Base-by-base conservation (phyloP, 2,888 invertebrate genomes). In the Nomada hirtipes region DNA sequence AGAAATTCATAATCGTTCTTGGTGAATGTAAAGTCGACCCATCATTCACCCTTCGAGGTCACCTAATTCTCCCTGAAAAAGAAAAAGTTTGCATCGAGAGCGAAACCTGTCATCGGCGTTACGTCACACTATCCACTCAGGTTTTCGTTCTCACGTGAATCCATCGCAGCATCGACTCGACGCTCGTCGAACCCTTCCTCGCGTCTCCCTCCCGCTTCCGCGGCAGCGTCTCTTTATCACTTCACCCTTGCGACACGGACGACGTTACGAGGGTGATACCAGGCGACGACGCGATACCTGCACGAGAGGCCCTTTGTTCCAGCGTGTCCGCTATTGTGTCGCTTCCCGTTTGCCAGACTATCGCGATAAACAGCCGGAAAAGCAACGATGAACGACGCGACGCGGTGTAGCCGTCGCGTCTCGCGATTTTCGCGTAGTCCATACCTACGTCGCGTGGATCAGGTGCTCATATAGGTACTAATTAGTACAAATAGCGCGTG, bases 311-410 rank as follows among this genome's bases (percentile, higher is more conserved):
- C 87, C 87, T 90, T 90, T 91, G 90, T 90, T 89, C 82, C 82
- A 76, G 60, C 82, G 86, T 84, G 87, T 87, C 82, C 82, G 84
- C 88, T 84, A 88, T 87, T 87, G 88, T 88, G 78, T 72, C 84
- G 86, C 83, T 90, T 91, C 90, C 90, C 88, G 91, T 89, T 90
- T 86, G 85, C 89, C 85, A 89, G 87, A 90, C 87, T 90, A 91
- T 89, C 91, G 89, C 90, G 90, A 91, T 90, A 90, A 91, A 90
- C 90, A 90, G 88, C 90, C 90, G 91, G 91, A 91, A 91, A 91
- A 89, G 88, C 89, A 88, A 85, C 79, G 88, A 87, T 89, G 89
- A 87, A 90, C 86, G 90, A 89, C 88, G 87, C 83, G 77, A 36
- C 36, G 7, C 36, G 36, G 74, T 82, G 79, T 76, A 72, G 44